A percentile compares a stretch with the other conserved stretches of the same genome.
Conservation (phyloP, 2,113 vertebrate species). For the Myotis brandtii region DNA sequence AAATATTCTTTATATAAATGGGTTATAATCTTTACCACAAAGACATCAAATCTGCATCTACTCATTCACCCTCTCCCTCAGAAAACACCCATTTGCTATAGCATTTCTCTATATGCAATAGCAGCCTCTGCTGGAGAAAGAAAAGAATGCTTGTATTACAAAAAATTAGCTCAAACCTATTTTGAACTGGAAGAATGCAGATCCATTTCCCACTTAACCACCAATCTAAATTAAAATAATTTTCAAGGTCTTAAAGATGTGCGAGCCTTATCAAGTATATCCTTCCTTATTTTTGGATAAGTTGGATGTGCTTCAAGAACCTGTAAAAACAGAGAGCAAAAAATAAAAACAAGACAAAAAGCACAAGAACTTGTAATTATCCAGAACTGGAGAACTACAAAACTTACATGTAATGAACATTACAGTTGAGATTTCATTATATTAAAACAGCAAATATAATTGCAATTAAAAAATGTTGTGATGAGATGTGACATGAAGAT, state of each 20-base stretch:
- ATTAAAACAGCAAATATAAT: neutral
- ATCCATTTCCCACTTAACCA: constrained; percentile 23
- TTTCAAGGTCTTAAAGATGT: constrained; percentile 90
- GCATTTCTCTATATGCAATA: constrained; percentile 31
- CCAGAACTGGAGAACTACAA: neutral
- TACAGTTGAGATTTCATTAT: neutral
- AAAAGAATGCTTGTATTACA: neutral
- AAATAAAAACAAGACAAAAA: neutral
- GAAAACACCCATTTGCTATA: neutral
- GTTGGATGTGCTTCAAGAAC: constrained; percentile 94
- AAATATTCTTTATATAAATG: constrained; percentile 7
- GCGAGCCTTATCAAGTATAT: constrained; percentile 98
- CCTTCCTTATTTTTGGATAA: constrained; percentile 97
- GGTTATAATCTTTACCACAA: constrained; percentile 15
- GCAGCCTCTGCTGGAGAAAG: constrained; percentile 73
- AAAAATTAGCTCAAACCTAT: neutral
- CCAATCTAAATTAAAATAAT: neutral
- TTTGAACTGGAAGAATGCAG: neutral
- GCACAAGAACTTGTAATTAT: neutral
- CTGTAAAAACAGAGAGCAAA: constrained; percentile 84
- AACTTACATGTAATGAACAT: neutral
- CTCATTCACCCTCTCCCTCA: neutral
- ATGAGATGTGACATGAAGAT: neutral
- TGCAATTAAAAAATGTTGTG: neutral
- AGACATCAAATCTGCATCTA: constrained; percentile 1